Conservation (phyloP, 1,140 invertebrate genomes). For the Cydia splendana region DNA sequence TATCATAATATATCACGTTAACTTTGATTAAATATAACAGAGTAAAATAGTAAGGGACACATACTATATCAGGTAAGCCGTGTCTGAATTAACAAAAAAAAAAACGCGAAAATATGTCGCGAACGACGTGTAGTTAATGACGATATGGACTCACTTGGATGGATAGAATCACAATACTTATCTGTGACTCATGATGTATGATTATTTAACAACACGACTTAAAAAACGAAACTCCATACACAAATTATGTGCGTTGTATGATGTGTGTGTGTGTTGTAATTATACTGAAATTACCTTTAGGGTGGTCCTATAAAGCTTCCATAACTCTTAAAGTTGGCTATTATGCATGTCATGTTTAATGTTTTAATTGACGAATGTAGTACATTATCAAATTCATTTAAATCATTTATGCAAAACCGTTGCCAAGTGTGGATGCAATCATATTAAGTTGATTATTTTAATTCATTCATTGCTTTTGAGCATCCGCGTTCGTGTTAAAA, state of each 20-base stretch:
- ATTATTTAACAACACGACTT: too few relatives aligned
- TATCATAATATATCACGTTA: not conserved
- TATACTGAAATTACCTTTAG: not conserved
- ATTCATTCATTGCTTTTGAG: conserved; percentile 30
- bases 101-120: too few relatives aligned
- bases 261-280: conserved; percentile 9
- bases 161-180: too few relatives aligned
- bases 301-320: not conserved
- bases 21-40: too few relatives aligned
- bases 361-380: not conserved
- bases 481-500: conserved; percentile 7
- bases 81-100: too few relatives aligned
- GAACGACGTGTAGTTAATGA: too few relatives aligned
- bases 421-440: not conserved
- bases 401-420: not conserved
- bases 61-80: too few relatives aligned
- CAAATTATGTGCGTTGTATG: too few relatives aligned
- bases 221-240: too few relatives aligned
- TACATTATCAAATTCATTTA: not conserved
- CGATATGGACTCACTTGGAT: too few relatives aligned
- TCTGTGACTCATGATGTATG: too few relatives aligned
- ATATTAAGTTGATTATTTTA: conserved; percentile 31
- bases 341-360: not conserved
- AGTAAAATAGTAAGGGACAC: too few relatives aligned
- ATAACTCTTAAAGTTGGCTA: not conserved